Evolutionary conservation across 1,140 invertebrate genomes (phyloP), one percentile per base, ranked within the genome.

Genomic region (Physella acuta): DNA sequence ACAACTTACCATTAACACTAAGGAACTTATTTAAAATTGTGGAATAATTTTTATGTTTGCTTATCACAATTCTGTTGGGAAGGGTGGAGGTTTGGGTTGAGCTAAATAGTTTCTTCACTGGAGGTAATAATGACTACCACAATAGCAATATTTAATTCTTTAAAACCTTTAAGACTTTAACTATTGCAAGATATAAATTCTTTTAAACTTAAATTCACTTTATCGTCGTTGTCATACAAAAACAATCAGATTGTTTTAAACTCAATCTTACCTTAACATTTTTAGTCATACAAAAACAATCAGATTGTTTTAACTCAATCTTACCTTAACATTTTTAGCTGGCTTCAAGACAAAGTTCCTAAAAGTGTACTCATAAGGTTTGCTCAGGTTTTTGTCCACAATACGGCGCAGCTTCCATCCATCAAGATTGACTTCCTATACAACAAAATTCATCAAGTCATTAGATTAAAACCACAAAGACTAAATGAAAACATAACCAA

Each of bases 261-360:
- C n/a, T n/a, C n/a, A 11, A 14, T n/a, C n/a, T n/a, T 49, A 11
- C n/a, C 44, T 49, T n/a, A 14, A 11, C n/a, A 11, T 49, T n/a
- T 49, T n/a, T 99, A 14, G 11, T 49, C 44, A 49, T n/a, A 49
- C 44, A 49, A 11, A 49, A 11, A 49, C 44, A 49, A 44, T 44
- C 8, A 44, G 39, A 44, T 44, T 44, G 39, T 44, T 44, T 44
- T 11, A 44, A 44, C 8, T 11, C 39, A 20, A 85, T 99, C 96
- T 67, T 94, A 97, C 86, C 86, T 99, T 99, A 88, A 99, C 99
- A 51, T 91, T 92, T 86, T 99, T 99, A 17, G 95, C 95, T 82
- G 97, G 99, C 44, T 73, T 73, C 34, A 73, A 49, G 17, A 62
- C 30, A 36, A 58, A 68, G 33, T 65, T 68, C 24, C 66, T 67